Evolutionary conservation across 1,140 invertebrate genomes (phyloP).

Genomic region (Charaxes varanes): DNA sequence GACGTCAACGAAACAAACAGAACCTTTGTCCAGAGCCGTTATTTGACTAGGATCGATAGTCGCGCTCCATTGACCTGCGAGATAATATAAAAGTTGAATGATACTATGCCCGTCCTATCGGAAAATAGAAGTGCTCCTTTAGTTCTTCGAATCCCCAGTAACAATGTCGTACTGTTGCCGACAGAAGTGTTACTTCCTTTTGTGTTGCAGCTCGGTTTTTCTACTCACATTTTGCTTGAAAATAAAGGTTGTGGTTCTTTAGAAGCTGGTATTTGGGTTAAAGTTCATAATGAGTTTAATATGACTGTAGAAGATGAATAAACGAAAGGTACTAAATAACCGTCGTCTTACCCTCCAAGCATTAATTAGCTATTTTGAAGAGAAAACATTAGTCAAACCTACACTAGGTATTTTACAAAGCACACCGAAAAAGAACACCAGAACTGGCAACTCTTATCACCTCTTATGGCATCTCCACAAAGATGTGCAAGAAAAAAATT

Average conservation of each 20-base stretch:
- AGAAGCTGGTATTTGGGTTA: not conserved
- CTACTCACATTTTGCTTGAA: constrained; percentile 12
- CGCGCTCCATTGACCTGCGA: constrained; percentile 46
- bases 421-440: no score
- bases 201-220: constrained; percentile 16
- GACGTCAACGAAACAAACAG: constrained; percentile 6
- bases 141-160: constrained; percentile 48
- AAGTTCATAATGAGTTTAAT: not conserved
- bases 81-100: constrained; percentile 68
- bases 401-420: no score
- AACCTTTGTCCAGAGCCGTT: constrained; percentile 14
- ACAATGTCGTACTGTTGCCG: constrained; percentile 34
- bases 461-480: no score
- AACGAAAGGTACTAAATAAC: no score
- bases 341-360: no score
- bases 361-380: no score
- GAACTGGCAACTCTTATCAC: no score
- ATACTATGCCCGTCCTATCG: constrained; percentile 60
- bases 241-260: constrained; percentile 4
- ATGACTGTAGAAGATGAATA: not conserved
- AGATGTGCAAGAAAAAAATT: no score
- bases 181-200: constrained; percentile 25
- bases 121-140: constrained; percentile 63
- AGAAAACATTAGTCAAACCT: no score
- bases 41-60: constrained; percentile 43